A percentile compares a stretch with the other conserved stretches of the same genome.
phyloP scores from a whole-genome alignment of 2,888 invertebrate genomes.

The Operophtera brumata region DNA sequence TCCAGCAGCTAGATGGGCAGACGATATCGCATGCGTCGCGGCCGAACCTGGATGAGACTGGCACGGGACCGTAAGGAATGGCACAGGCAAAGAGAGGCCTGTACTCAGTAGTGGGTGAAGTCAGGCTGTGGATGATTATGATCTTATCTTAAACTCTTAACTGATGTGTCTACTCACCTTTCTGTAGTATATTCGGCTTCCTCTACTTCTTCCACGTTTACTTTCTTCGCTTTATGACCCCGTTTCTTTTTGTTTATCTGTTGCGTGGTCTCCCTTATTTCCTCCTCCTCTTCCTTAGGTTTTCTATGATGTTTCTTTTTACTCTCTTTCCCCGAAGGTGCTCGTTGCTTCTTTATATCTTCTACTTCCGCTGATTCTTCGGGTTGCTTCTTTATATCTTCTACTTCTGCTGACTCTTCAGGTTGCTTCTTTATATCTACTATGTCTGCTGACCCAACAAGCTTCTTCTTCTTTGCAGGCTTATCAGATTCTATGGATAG shows the following conservation, averaged over 20 bases:
- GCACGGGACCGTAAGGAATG: too few species aligned
- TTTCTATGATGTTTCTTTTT: background rate
- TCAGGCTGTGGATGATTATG: too few species aligned
- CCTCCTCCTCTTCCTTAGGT: background rate
- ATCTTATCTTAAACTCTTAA: too few species aligned
- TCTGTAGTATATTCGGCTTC: background rate
- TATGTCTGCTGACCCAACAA: background rate
- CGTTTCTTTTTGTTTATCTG: constrained; percentile 1
- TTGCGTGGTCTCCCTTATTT: background rate
- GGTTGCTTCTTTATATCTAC: background rate
- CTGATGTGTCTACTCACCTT: too few species aligned
- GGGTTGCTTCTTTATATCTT: background rate
- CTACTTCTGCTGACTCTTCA: background rate
- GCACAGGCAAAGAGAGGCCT: too few species aligned
- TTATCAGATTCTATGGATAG: constrained; percentile 5
- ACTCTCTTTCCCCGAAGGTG: background rate
- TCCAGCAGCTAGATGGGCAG: too few species aligned
- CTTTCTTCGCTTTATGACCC: background rate
- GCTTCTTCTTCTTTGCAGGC: background rate
- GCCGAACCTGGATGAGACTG: too few species aligned
- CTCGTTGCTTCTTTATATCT: background rate
- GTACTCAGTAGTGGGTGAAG: too few species aligned
- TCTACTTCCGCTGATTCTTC: background rate
- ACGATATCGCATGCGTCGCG: too few species aligned
- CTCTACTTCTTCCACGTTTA: background rate